These are phyloP conservation scores for Caenorhabditis drosophilae DNA, from an alignment of 2,888 invertebrate genomes.

Conservation along the genomic window DNA sequence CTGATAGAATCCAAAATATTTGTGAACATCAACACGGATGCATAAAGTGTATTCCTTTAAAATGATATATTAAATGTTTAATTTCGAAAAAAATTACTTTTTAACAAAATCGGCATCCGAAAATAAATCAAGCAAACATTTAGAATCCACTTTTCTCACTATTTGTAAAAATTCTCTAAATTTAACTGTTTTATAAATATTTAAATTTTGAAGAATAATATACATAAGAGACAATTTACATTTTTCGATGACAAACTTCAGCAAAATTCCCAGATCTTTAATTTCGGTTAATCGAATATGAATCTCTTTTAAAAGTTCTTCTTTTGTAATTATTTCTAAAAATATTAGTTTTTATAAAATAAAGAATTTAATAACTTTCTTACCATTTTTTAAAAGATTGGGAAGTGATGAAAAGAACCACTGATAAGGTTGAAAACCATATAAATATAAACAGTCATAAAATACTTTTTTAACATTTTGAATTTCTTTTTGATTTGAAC, in stretches of 20 bases:
- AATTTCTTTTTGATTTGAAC: not conserved
- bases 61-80: too few species aligned
- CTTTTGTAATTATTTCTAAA: not conserved
- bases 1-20: too few species aligned
- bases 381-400: too few species aligned
- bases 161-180: not conserved
- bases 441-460: not conserved
- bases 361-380: too few species aligned
- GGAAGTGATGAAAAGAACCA: too few species aligned
- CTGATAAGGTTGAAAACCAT: not conserved
- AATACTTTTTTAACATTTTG: not conserved
- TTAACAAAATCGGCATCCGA: not conserved
- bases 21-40: too few species aligned
- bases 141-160: not conserved
- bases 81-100: not conserved
- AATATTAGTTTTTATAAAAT: not conserved
- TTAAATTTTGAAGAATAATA: not conserved
- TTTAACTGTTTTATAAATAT: not conserved
- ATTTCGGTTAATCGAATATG: not conserved
- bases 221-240: not conserved
- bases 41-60: too few species aligned
- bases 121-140: not conserved
- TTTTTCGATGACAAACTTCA: not conserved
- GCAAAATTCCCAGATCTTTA: not conserved
- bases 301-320: not conserved